Percentiles rank a stretch among this genome's conserved stretches.
Conservation (phyloP, 1,140 invertebrate species). For the Gryon sp. region DNA sequence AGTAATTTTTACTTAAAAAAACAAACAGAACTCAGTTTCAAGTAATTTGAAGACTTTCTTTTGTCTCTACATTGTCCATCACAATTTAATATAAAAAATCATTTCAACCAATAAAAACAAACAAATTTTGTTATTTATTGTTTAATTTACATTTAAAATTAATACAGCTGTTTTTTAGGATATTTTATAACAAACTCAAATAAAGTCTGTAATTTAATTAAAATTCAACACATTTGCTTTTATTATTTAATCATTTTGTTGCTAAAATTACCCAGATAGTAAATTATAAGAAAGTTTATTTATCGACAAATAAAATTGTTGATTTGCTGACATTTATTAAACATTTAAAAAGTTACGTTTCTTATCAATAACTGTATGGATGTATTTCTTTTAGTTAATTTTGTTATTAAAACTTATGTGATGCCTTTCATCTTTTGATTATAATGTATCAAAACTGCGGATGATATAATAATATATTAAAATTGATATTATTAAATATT, state of each 20-base stretch:
- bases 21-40: too few relatives aligned
- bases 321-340: constrained; percentile 9
- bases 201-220: background rate
- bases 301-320: background rate
- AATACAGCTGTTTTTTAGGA: background rate
- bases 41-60: too few relatives aligned
- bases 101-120: too few relatives aligned
- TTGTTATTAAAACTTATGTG: constrained; percentile 13
- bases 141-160: background rate
- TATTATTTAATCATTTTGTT: background rate
- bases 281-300: constrained; percentile 10
- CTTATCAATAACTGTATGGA: background rate
- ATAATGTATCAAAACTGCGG: constrained; percentile 24
- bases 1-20: constrained; percentile 31
- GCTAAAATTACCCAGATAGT: constrained; percentile 34
- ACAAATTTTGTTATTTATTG: background rate
- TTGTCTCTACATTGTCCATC: too few relatives aligned
- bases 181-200: too few relatives aligned
- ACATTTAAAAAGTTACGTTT: too few relatives aligned
- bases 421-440: constrained; percentile 27
- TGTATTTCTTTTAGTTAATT: background rate
- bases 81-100: too few relatives aligned
- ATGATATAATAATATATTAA: background rate
- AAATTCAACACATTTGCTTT: background rate
- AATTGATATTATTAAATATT: too few relatives aligned